Base-by-base conservation (phyloP, 1,140 invertebrate species). In the Drosophila biarmipes region DNA sequence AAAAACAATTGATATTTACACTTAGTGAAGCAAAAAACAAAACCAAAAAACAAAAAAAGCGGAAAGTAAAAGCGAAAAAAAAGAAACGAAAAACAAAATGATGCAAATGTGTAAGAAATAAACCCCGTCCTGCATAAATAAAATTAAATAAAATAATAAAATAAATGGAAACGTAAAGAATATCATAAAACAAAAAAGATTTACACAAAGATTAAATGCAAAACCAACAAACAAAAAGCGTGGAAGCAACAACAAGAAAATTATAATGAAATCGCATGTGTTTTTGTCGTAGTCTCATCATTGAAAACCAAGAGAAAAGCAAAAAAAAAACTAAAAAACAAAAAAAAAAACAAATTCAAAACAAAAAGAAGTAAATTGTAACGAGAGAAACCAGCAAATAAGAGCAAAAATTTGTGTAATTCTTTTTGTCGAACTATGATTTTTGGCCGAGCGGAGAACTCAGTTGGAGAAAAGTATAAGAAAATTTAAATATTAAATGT, bases 101-200 rank as follows among this genome's bases (percentile, higher is more conserved):
- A 89, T 81, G 89, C 69, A 90, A 90, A 89, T 85, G 85, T 90
- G 80, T 91, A 91, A 91, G 90, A 90, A 91, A 91, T 90, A 91
- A 91, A 91, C 90, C 90, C 90, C 90, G 90, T 91, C 90, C 90
- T 91, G 90, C 90, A 90, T 91, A 91, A 91, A 90, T 86, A 85
- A 90, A 86, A 90, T 86, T 86, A 90, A 90, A 90, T 78, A 82
- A 79, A 80, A 87, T 71, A 74, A 74, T 75, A 72, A 67, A 66
- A 68, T 69, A 89, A 84, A 80, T 51, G 49, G 63, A 78, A 69
- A 75, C 58, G 78, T 71, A 67, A 62, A 80, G 76, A 79, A 82
- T 81, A 90, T 78, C 76, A 77, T 85, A 86, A 78, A 73, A 46
- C 68, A 84, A 77, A 73, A 86, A 79, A 80, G 77, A 89, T 84